Percentiles rank a stretch among this genome's conserved stretches.
Conservation (phyloP, 1,140 invertebrate species). For the Planococcus citri region DNA sequence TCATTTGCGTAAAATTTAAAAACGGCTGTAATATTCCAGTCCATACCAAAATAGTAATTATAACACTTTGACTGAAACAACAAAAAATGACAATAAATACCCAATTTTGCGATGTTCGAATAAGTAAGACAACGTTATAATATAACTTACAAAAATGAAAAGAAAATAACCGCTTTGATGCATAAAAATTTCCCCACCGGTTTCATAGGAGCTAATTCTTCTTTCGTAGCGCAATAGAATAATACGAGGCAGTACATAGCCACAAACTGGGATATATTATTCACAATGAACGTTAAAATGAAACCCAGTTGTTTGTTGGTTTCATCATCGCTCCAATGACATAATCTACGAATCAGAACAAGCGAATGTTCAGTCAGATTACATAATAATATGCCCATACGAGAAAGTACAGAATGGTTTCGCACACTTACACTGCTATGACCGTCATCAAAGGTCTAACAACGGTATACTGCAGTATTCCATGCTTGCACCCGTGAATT, state of each 20-base stretch:
- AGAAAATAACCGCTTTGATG: slow-evolving; percentile 95
- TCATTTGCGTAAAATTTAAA: slow-evolving; percentile 41
- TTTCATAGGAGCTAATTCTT: slow-evolving; percentile 78
- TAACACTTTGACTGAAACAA: slow-evolving; percentile 71
- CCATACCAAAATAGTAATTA: slow-evolving; percentile 76
- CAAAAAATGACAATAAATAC: slow-evolving; percentile 27
- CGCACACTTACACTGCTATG: slow-evolving; percentile 44
- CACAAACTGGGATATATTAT: slow-evolving; percentile 89
- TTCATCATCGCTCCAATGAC: background rate
- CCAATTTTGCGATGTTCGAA: slow-evolving; percentile 10
- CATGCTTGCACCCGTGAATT: slow-evolving; percentile 89
- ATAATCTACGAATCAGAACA: background rate
- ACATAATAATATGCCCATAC: too few relatives aligned
- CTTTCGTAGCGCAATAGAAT: slow-evolving; percentile 80
- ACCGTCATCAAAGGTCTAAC: slow-evolving; percentile 71
- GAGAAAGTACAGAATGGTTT: too few relatives aligned
- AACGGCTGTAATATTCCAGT: slow-evolving; percentile 56
- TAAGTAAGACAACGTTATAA: background rate
- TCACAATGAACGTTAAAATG: slow-evolving; percentile 70
- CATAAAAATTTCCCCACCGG: slow-evolving; percentile 94
- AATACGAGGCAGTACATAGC: slow-evolving; percentile 93
- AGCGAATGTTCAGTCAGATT: background rate
- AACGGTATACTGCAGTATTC: slow-evolving; percentile 86
- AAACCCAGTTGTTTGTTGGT: background rate
- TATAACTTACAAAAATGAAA: slow-evolving; percentile 88